These are phyloP conservation scores for Morpho helenor DNA, from an alignment of 2,888 invertebrate genomes.

Conservation along the genomic window DNA sequence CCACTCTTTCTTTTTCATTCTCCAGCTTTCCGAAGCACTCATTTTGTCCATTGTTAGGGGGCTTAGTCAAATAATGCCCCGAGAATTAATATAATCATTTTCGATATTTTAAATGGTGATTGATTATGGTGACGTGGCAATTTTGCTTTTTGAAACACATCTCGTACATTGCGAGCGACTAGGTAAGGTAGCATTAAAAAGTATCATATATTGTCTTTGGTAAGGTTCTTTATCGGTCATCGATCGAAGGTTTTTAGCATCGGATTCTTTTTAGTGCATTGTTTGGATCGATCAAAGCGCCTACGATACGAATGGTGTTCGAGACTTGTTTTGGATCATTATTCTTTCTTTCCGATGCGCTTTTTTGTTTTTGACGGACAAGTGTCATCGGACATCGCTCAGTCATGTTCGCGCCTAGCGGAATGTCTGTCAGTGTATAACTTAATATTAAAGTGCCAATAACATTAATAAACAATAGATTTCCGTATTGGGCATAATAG, in stretches of 20 bases:
- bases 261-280: conserved; percentile 21
- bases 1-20: conserved; percentile 40
- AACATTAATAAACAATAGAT: conserved; percentile 10
- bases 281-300: conserved; percentile 28
- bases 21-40: conserved; percentile 57
- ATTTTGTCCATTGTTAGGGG: conserved; percentile 59
- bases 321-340: conserved; percentile 26
- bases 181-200: conserved; percentile 22
- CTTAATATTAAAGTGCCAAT: conserved; percentile 15
- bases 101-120: conserved; percentile 71
- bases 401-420: conserved; percentile 17
- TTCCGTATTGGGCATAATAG: no score
- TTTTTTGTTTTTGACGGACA: conserved; percentile 21
- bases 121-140: conserved; percentile 69
- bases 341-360: conserved; percentile 18
- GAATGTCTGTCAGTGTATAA: conserved; percentile 10
- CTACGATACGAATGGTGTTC: conserved; percentile 18
- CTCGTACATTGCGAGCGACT: conserved; percentile 5
- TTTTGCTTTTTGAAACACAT: conserved; percentile 31
- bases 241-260: conserved; percentile 7
- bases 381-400: conserved; percentile 23
- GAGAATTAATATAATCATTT: conserved; percentile 75
- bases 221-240: conserved; percentile 32
- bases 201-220: conserved; percentile 36
- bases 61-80: conserved; percentile 73